Base-by-base conservation (phyloP, 2,888 invertebrate genomes). In the Ennomos erosarius region DNA sequence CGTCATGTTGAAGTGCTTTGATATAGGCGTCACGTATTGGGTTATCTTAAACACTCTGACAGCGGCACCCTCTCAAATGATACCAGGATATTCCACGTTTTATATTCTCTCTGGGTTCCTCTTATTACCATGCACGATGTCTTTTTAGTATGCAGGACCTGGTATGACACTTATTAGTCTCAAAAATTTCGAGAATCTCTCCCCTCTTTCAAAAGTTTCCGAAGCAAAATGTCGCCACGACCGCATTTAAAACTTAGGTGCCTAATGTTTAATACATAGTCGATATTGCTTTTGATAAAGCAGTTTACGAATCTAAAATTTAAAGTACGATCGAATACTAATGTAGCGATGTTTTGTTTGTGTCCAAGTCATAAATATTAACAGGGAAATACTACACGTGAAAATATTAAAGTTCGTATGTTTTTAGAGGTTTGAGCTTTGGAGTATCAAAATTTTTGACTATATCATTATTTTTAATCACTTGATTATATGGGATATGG, bases 221-320 rank as follows among this genome's bases (percentile, higher is more conserved):
- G 73, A 82, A 84, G 82, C 80, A 81, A 85, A 84, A 82, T 80
- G 78, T 78, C 77, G 78, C 74, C 76, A 73, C 75, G 81, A 73
- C 75, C 81, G 81, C 85, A 84, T 88, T 88, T 87, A 80, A 85
- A 90, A 89, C 81, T 87, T 88, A 82, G 81, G 79, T 78, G 81
- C 79, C 86, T 89, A 77, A 90, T 90, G 91, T 90, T 85, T 90
- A 81, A 90, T 86, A 90, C 90, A 90, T 90, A 78, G 84, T 78
- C 75, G 91, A 90, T 91, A 91, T 91, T 86, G 88, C 88, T 87
- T 87, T 86, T 89, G 90, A 90, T 91, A 91, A 90, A 90, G 87
- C 88, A 86, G 87, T 90, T 90, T 88, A 83, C 82, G 81, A 90
- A 91, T 91, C 90, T 90, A 81, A 89, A 91, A 86, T 91, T 88